Evolutionary conservation across 2,797 vertebrate genomes (phyloP).

Genomic region (Selene dorsalis): DNA sequence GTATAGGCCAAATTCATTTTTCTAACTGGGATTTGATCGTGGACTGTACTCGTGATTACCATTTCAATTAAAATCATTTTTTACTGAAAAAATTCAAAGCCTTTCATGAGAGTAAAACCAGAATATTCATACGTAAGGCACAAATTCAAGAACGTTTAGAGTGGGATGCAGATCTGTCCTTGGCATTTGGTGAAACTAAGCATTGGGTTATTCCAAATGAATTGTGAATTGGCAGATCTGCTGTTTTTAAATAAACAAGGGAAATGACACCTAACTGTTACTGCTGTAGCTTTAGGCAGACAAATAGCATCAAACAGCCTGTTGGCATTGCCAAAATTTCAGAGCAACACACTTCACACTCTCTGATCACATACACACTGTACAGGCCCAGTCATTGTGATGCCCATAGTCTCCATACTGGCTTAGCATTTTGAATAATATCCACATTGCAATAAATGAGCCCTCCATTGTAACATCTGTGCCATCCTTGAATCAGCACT

Average conservation of each 20-base stretch:
- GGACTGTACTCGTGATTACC: not conserved
- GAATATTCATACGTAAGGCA: constrained; percentile 9
- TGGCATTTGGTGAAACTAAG: constrained; percentile 25
- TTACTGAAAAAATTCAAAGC: not conserved
- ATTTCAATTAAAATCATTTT: not conserved
- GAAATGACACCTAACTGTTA: constrained; percentile 36
- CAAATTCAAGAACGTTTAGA: constrained; percentile 25
- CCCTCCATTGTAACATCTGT: not conserved
- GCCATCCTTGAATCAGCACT: not conserved
- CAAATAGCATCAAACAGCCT: constrained; percentile 34
- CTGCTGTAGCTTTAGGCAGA: constrained; percentile 27
- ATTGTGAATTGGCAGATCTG: constrained; percentile 29
- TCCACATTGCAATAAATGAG: not conserved
- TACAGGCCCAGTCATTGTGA: constrained; percentile 7
- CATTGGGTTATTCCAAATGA: constrained; percentile 38
- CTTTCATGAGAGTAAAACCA: constrained; percentile 7
- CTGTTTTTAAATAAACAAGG: constrained; percentile 26
- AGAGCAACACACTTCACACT: constrained; percentile 10
- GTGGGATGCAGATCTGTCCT: constrained; percentile 36
- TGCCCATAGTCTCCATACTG: constrained; percentile 13
- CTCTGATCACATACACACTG: not conserved
- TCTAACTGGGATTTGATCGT: not conserved
- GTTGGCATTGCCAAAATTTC: constrained; percentile 22
- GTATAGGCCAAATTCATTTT: not conserved
- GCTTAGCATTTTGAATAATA: constrained; percentile 10